Conservation (phyloP, 64 coral and sea anemone species). For the Stichodactyla mertensii region DNA sequence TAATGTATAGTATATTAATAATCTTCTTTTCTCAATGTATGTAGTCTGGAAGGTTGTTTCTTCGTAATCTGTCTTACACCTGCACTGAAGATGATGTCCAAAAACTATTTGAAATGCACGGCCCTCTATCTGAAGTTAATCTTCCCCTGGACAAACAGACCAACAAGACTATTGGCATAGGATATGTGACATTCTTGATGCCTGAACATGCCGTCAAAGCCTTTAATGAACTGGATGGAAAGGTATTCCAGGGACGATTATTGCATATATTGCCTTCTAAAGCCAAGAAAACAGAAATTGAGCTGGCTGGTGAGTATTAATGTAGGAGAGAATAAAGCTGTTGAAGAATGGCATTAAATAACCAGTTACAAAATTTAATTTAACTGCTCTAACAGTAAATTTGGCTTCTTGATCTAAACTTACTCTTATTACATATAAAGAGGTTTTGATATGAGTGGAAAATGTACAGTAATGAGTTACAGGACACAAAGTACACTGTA, state of each 20-base stretch:
- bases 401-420: too few species aligned
- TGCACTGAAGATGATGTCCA: constrained; percentile 91
- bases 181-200: constrained; percentile 92
- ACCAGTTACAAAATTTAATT: too few species aligned
- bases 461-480: too few species aligned
- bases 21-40: background rate
- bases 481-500: too few species aligned
- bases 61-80: constrained; percentile 84
- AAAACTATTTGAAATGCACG: constrained; percentile 76
- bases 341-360: too few species aligned
- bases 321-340: too few species aligned
- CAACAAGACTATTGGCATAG: constrained; percentile 84
- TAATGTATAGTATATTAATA: background rate
- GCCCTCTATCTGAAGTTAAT: constrained; percentile 82
- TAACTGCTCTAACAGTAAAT: too few species aligned
- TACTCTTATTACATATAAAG: too few species aligned
- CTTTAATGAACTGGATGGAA: constrained; percentile 80
- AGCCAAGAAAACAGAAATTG: constrained; percentile 53
- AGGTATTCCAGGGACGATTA: constrained; percentile 78
- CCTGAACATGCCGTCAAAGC: constrained; percentile 97
- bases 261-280: constrained; percentile 91
- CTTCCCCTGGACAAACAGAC: constrained; percentile 80
- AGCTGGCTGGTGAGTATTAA: background rate
- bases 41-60: constrained; percentile 86
- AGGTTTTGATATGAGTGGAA: too few species aligned